Conservation (phyloP, 2,113 vertebrate genomes). For the Pao palembangensis region DNA sequence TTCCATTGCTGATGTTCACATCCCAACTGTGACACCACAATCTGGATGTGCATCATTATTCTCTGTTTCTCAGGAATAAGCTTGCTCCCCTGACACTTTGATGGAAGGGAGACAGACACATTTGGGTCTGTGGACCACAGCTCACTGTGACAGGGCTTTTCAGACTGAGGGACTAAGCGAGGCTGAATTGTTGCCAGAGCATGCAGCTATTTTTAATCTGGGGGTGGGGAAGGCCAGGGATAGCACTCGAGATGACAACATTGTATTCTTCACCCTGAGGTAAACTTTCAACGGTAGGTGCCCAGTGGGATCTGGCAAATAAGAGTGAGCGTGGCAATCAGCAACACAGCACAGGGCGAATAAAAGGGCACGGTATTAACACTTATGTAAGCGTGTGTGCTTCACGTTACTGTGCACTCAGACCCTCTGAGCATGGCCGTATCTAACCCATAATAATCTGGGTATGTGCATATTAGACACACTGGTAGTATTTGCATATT, state of each 20-base stretch:
- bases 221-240: conserved; percentile 38
- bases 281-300: conserved; percentile 47
- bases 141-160: conserved; percentile 37
- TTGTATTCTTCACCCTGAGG: conserved; percentile 54
- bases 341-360: conserved; percentile 27
- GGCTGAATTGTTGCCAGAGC: conserved; percentile 45
- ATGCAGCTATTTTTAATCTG: conserved; percentile 63
- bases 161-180: conserved; percentile 18
- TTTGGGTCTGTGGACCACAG: conserved; percentile 57
- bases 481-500: not conserved
- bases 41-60: conserved; percentile 12
- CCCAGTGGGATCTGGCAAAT: conserved; percentile 47
- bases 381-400: conserved; percentile 56
- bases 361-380: conserved; percentile 36
- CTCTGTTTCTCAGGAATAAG: conserved; percentile 20
- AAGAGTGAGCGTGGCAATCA: conserved; percentile 41
- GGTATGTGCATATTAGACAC: conserved; percentile 2
- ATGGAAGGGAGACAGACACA: conserved; percentile 54
- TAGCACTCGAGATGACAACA: conserved; percentile 63
- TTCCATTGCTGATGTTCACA: conserved; percentile 8
- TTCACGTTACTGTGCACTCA: conserved; percentile 20
- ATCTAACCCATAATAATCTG: not conserved
- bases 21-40: conserved; percentile 8
- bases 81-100: conserved; percentile 18
- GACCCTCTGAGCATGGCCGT: conserved; percentile 6